Conservation (phyloP, 2,797 vertebrate species). For the Sciaenops ocellatus region DNA sequence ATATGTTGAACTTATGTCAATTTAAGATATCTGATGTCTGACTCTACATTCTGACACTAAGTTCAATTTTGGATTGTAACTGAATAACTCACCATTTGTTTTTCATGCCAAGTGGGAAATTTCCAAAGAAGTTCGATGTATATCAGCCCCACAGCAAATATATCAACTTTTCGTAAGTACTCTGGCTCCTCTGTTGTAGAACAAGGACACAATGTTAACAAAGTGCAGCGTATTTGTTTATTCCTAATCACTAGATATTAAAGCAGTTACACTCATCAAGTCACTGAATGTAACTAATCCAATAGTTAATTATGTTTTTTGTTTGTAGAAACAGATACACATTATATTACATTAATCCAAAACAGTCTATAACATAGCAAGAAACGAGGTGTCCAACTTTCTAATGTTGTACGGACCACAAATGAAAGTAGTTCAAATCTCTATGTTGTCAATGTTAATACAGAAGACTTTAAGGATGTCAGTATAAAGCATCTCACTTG, state of each 20-base stretch:
- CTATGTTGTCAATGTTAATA: too few species aligned
- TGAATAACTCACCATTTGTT: constrained; percentile 39
- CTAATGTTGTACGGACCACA: too few species aligned
- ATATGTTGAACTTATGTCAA: not conserved
- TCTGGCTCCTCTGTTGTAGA: constrained; percentile 57
- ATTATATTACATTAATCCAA: not conserved
- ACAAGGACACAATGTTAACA: constrained; percentile 25
- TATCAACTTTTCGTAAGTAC: constrained; percentile 81
- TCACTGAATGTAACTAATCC: not conserved
- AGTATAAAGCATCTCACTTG: constrained; percentile 83
- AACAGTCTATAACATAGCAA: not conserved
- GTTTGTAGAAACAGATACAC: not conserved
- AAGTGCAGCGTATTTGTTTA: not conserved
- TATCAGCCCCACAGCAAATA: constrained; percentile 84
- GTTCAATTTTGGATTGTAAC: accelerated
- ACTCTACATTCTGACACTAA: too few species aligned
- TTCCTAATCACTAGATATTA: not conserved
- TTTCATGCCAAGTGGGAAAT: constrained; percentile 44
- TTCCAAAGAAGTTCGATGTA: constrained; percentile 83
- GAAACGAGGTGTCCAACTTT: too few species aligned
- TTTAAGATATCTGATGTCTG: not conserved
- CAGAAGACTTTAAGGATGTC: not conserved
- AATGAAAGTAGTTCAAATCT: too few species aligned
- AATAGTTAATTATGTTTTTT: not conserved
- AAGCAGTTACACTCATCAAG: not conserved